phyloP scores from a whole-genome alignment of 2,797 vertebrate species.

The Florisuga fusca region DNA sequence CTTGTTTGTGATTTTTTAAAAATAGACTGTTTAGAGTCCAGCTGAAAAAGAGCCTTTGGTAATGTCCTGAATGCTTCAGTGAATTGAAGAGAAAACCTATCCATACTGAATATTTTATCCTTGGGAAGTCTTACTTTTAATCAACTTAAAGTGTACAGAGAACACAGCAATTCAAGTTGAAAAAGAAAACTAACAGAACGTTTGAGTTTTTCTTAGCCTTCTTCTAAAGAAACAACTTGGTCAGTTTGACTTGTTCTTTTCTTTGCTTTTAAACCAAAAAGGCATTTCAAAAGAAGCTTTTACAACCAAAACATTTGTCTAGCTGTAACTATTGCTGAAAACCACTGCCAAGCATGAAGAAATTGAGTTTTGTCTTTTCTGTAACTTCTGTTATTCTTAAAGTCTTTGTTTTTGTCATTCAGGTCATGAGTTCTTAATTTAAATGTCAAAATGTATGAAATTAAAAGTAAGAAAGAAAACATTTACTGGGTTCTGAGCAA shows the following conservation, averaged over 20 bases:
- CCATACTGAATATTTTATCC: constrained; percentile 49
- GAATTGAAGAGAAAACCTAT: constrained; percentile 13
- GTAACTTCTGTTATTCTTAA: constrained; percentile 32
- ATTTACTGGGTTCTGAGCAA: background rate
- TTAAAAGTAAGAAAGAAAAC: background rate
- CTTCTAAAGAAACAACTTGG: constrained; percentile 40
- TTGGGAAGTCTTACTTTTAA: constrained; percentile 55
- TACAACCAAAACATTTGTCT: constrained; percentile 56
- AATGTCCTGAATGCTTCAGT: constrained; percentile 39
- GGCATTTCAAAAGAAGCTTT: constrained; percentile 18
- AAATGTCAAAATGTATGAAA: constrained; percentile 20
- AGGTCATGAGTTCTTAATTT: background rate
- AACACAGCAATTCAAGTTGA: background rate
- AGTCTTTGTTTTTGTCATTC: background rate
- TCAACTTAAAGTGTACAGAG: constrained; percentile 31
- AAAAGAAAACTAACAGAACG: constrained; percentile 45
- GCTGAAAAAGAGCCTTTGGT: constrained; percentile 61
- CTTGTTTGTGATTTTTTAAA: constrained; percentile 53
- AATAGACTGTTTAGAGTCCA: constrained; percentile 49
- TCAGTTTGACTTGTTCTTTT: constrained; percentile 2
- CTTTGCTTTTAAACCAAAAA: constrained; percentile 33
- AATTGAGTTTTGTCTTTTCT: constrained; percentile 30
- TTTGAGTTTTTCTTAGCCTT: constrained; percentile 17
- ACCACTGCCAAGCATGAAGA: background rate
- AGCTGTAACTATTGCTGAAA: constrained; percentile 23